Base-by-base conservation (phyloP, 2,888 invertebrate species). In the Abrostola triplasia region DNA sequence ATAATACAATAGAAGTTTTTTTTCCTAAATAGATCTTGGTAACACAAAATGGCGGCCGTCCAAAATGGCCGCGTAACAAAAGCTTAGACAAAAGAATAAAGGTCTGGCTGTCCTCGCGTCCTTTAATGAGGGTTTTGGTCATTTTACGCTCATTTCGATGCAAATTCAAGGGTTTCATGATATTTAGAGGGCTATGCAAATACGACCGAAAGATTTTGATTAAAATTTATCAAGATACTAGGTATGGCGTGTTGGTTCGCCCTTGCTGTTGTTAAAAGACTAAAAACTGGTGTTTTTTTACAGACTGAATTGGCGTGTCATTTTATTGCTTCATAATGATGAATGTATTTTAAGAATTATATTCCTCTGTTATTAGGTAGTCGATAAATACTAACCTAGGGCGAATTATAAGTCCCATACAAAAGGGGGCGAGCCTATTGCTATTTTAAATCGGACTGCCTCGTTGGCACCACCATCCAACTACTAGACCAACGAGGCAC, bases 121-220 rank as follows among this genome's bases (percentile, higher is more conserved):
- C 82, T 84, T 84, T 91, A 92, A 93, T 89, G 91, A 89, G 85
- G 90, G 91, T 86, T 82, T 82, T 85, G 91, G 92, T 90, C 90
- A 92, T 92, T 93, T 92, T 86, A 83, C 87, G 89, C 88, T 91
- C 92, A 90, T 93, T 92, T 90, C 91, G 76, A 93, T 93, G 93
- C 89, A 92, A 93, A 93, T 93, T 92, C 84, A 85, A 91, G 92
- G 91, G 90, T 89, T 86, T 85, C 87, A 85, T 86, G 87, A 89
- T 88, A 87, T 91, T 92, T 87, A 87, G 87, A 88, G 86, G 85
- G 84, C 89, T 92, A 90, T 91, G 92, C 85, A 90, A 92, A 93
- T 92, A 87, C 82, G 83, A 81, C 83, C 86, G 78, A 87, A 90
- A 91, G 92, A 90, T 90, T 92, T 91, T 92, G 91, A 91, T 92